Percentiles rank a stretch among this genome's conserved stretches.
phyloP scores from a whole-genome alignment of 2,888 invertebrate genomes.

The Drosophila atripex region DNA sequence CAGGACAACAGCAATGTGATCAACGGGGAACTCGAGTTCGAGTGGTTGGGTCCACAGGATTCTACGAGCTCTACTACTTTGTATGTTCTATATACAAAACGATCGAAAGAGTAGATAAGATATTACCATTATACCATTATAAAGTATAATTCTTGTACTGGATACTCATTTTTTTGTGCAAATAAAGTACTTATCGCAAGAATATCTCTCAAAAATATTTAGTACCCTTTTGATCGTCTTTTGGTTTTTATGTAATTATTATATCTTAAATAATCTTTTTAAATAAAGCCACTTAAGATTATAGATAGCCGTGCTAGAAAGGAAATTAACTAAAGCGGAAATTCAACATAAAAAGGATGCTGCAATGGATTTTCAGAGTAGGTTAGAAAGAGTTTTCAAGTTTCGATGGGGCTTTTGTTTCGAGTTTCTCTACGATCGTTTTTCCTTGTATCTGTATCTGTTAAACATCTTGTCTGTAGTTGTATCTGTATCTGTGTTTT shows the following conservation, averaged over 20 bases:
- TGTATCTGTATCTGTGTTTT: conserved; percentile 10
- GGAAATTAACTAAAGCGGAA: conserved; percentile 47
- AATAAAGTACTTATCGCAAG: too few species aligned
- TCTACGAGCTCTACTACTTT: conserved; percentile 22
- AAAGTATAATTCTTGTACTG: too few species aligned
- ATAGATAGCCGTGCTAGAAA: conserved; percentile 55
- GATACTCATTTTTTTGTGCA: too few species aligned
- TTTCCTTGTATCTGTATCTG: conserved; percentile 27
- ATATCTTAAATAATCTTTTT: not conserved
- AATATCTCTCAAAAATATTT: not conserved
- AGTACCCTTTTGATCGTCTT: conserved; percentile 1
- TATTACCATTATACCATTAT: not conserved
- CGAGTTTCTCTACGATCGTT: conserved; percentile 28
- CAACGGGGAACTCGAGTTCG: conserved; percentile 20
- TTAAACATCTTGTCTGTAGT: conserved; percentile 11
- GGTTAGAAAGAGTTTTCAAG: conserved; percentile 21
- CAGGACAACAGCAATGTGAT: conserved; percentile 42
- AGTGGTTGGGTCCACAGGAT: not conserved
- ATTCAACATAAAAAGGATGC: conserved; percentile 49
- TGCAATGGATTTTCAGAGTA: conserved; percentile 19
- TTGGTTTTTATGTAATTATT: not conserved
- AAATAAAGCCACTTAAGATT: conserved; percentile 21
- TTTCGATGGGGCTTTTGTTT: conserved; percentile 24
- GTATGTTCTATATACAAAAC: conserved; percentile 4
- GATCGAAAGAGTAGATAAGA: not conserved